Conservation (phyloP, 2,113 vertebrate genomes). For the Rousettus leschenaultii region DNA sequence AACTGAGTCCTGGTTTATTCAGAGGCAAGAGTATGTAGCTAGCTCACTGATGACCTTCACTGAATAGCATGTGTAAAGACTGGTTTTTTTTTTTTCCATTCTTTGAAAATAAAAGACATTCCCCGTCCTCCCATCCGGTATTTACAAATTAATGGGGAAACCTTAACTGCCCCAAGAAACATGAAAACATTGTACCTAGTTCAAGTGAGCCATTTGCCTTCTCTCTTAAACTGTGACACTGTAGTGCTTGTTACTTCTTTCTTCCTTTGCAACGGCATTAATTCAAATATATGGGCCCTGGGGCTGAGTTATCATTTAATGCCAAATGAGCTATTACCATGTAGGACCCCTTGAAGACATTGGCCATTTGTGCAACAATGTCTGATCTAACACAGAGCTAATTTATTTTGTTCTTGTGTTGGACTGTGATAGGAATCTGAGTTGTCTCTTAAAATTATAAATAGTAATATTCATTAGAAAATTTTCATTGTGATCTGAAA, state of each 20-base stretch:
- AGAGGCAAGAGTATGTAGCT: not conserved
- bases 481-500: not conserved
- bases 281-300: not conserved
- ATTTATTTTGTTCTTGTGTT: slow-evolving; percentile 36
- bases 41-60: not conserved
- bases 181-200: not conserved
- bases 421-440: slow-evolving; percentile 13
- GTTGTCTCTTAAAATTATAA: slow-evolving; percentile 29
- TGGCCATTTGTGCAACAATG: not conserved
- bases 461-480: slow-evolving; percentile 42
- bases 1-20: not conserved
- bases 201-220: slow-evolving; percentile 15
- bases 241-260: not conserved
- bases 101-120: slow-evolving; percentile 27
- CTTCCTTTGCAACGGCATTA: not conserved
- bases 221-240: not conserved
- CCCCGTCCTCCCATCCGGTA: not conserved
- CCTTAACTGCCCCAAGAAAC: not conserved
- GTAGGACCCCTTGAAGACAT: not conserved
- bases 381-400: not conserved
- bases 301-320: not conserved
- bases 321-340: not conserved
- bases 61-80: not conserved
- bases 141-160: slow-evolving; percentile 26
- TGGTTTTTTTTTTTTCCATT: not conserved